Evolutionary conservation across 2,113 vertebrate species (phyloP).

Genomic region (Synodontis membranacea): DNA sequence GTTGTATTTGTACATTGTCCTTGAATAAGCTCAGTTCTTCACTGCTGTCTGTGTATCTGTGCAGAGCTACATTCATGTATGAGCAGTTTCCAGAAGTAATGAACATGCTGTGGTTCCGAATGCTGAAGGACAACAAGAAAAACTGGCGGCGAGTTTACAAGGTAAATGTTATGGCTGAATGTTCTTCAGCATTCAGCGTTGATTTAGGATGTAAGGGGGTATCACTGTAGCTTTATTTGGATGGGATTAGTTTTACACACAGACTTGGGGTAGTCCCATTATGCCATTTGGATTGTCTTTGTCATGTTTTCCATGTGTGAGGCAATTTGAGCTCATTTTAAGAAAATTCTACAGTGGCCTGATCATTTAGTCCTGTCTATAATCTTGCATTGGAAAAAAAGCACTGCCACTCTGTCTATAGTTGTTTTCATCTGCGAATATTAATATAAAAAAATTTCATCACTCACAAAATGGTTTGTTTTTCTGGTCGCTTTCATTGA

Average conservation of each 20-base stretch:
- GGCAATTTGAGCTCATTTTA: not conserved
- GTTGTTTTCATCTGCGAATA: not conserved
- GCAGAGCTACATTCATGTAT: constrained; percentile 95
- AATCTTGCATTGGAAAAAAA: not conserved
- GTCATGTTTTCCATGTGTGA: not conserved
- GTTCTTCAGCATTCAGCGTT: too few species aligned
- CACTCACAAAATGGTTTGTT: not conserved
- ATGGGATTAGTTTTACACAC: not conserved
- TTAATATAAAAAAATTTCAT: not conserved
- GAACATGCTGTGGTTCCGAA: constrained; percentile 98
- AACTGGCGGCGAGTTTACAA: constrained; percentile 99
- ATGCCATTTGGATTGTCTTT: too few species aligned
- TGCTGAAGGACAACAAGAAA: constrained; percentile 99
- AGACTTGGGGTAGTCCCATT: not conserved
- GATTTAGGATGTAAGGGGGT: not conserved
- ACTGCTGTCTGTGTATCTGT: constrained; percentile 31
- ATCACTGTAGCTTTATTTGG: not conserved
- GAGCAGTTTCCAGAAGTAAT: constrained; percentile 98
- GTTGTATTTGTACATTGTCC: not conserved
- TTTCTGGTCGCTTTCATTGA: not conserved
- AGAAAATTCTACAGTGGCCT: not conserved
- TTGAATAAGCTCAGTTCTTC: not conserved
- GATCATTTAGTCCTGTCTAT: not conserved
- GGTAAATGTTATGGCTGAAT: constrained; percentile 69
- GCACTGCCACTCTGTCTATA: not conserved